Base-by-base conservation (phyloP, 2,888 invertebrate species). In the Pachliopta kotzebuea region DNA sequence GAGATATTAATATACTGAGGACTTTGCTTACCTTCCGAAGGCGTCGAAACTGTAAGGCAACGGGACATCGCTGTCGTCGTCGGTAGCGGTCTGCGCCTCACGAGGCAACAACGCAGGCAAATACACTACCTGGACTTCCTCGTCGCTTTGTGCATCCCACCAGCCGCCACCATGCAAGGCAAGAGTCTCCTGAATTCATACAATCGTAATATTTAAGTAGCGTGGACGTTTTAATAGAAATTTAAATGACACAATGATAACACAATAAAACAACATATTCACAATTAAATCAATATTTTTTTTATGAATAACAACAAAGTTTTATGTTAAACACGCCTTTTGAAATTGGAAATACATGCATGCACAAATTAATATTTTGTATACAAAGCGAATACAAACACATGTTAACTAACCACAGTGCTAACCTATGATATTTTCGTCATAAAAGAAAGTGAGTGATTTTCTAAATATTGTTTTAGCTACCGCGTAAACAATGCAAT, bases 101-200 rank as follows among this genome's bases (percentile, higher is more conserved):
- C 86, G 80, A 24, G 91, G 86, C 66, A 93, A 72, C 67, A 92
- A 74, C 21, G 92, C 88, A 8, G 94, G 93, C 67, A 95, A 83
- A 77, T 93, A 93, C 69, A 95, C 93, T 60, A 95, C 88, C 78
- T 95, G 94, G 72, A 93, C 93, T 59, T 94, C 93, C 0, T 83
- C 64, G 68, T 74, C 67, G 69, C 73, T 59, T 56, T 61, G 57
- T 24, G 63, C 68, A 60, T 70, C 72, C 74, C 79, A 71, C 73
- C 70, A 72, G 42, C 85, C 82, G 53, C 70, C 72, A 42, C 85
- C 82, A 53, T 83, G 80, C 42, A 82, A 69, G 17, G 85, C 80
- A 26, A 83, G 68, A 49, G 84, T 70, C 60, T 86, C 84, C 88
- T 88, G 71, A 29, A 18, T 57, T 18, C 42, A 42, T 45, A 45